phyloP scores from a whole-genome alignment of 2,797 vertebrate genomes.

The Emydoidea blandingii region DNA sequence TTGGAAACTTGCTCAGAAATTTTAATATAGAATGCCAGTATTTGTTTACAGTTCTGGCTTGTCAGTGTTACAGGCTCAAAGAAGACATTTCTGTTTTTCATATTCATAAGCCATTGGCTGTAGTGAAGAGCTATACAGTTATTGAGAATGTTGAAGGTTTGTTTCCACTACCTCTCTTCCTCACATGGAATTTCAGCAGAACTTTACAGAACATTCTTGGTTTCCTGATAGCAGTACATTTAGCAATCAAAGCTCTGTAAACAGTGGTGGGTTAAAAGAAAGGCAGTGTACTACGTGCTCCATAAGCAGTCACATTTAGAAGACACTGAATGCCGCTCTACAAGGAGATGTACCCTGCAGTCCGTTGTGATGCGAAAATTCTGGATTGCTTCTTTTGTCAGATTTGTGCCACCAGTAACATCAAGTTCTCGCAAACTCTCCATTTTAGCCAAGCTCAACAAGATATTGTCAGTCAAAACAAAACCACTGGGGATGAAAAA shows the following conservation, averaged over 20 bases:
- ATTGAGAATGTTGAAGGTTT: background rate
- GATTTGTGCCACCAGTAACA: background rate
- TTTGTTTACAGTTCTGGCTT: background rate
- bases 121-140: background rate
- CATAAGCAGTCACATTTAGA: background rate
- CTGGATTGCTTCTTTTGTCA: slow-evolving; percentile 9
- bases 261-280: background rate
- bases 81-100: background rate
- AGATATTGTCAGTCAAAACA: background rate
- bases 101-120: background rate
- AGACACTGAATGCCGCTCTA: background rate
- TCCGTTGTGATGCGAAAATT: background rate
- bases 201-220: background rate
- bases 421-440: background rate
- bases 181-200: background rate
- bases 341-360: background rate
- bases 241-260: background rate
- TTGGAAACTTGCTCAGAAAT: background rate
- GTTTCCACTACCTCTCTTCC: background rate
- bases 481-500: rapidly evolving
- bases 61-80: background rate
- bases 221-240: background rate
- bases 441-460: background rate
- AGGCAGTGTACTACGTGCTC: too few species aligned
- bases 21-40: background rate